Evolutionary conservation across 2,888 invertebrate species (phyloP).

Genomic region (Sesamia inferens): DNA sequence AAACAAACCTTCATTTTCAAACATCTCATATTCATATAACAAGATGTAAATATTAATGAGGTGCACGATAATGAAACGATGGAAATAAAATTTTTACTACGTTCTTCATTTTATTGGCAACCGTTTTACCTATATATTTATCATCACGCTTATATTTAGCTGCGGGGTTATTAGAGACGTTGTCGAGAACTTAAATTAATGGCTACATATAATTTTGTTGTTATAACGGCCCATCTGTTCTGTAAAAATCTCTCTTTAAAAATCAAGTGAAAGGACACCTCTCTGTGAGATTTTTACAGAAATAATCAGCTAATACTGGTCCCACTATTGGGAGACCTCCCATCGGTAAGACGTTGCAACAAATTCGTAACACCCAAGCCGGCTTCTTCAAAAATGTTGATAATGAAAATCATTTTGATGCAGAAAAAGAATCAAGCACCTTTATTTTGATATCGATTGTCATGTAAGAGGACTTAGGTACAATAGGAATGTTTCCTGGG

Average conservation of each 20-base stretch:
- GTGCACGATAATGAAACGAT: conserved; percentile 43
- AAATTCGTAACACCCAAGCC: too few relatives aligned
- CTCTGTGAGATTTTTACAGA: neutral
- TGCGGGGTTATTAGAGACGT: conserved; percentile 5
- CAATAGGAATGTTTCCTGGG: too few relatives aligned
- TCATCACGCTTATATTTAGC: conserved; percentile 42
- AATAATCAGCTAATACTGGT: too few relatives aligned
- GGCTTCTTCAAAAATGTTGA: neutral
- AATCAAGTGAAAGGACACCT: neutral
- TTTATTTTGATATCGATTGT: neutral
- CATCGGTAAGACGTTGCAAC: too few relatives aligned
- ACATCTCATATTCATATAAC: neutral
- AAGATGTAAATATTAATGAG: conserved; percentile 43
- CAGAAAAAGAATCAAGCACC: too few relatives aligned
- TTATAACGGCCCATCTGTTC: neutral
- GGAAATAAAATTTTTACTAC: conserved; percentile 27
- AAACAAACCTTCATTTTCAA: neutral
- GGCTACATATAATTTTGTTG: neutral
- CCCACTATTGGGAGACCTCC: too few relatives aligned
- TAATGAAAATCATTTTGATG: neutral
- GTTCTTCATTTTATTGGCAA: conserved; percentile 46
- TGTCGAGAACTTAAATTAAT: conserved; percentile 26
- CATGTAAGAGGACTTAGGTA: too few relatives aligned
- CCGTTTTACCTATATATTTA: conserved; percentile 46
- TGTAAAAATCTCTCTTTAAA: neutral